Base-by-base conservation (phyloP, 2,113 vertebrate genomes). In the Chitala chitala region DNA sequence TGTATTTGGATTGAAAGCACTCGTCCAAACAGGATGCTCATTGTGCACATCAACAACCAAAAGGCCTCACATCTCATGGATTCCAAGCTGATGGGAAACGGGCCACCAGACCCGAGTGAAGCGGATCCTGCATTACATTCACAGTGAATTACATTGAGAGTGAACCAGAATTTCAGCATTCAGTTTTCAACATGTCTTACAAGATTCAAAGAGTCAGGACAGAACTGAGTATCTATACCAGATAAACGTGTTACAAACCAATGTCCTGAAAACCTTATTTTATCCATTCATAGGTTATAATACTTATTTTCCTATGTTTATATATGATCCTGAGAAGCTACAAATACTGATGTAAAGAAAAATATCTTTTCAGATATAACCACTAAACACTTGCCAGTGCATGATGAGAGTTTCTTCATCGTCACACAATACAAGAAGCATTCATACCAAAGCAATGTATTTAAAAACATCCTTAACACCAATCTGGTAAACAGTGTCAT, bases 201-300 rank as follows among this genome's bases (percentile, higher is more conserved):
- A 75, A 56, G 55, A 44, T 71, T 66, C 55, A 40, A 31, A 42
- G 48, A 29, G 48, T 61, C 55, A 63, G 53, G 33, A 5, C n/a
- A 63, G 31, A 10, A 48, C 44, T 69, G 3, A 5, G 26, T 10
- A 5, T 74, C 73, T 44, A 6, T 66, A 56, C 40, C 33, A 36
- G 68, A 74, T 68, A 74, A 46, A 74, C 46, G 73, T 56, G 50
- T 55, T 55, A 42, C 33, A 74, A 74, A 74, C n/a, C 36, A 53
- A 72, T 26, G 13, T n/a, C 48, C 22, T 17, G 36, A 5, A 4
- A 12, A 6, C 42, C 40, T 48, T 51, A 38, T 73, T 61, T 73
- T 51, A 31, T 73, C 26, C 42, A 44, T 48, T 6, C 0, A 61
- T 50, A 22, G 36, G 22, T 73, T 33, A 33, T 26, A 36, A 53